These are phyloP conservation scores for Drosophila watanabei DNA, from an alignment of 1,140 invertebrate species.

Conservation along the genomic window DNA sequence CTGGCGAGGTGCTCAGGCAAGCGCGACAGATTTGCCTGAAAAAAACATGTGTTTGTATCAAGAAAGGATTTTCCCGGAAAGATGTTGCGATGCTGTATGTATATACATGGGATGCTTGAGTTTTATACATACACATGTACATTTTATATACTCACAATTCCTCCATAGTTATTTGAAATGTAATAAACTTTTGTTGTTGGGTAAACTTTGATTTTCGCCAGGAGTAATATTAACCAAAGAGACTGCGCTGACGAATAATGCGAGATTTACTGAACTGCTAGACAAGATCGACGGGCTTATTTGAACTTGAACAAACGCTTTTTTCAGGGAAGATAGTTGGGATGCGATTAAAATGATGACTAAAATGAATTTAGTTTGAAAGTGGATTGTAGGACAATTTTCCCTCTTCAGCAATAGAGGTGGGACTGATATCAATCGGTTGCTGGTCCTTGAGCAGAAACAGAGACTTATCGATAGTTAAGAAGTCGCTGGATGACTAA, in stretches of 20 bases:
- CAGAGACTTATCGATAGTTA: not conserved
- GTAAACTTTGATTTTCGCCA: not conserved
- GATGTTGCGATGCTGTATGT: not conserved
- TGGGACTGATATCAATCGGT: not conserved
- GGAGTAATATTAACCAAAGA: not conserved
- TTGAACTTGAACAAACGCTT: too few species aligned
- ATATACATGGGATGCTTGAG: not conserved
- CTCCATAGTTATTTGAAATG: not conserved
- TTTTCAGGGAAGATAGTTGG: too few species aligned
- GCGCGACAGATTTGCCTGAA: not conserved
- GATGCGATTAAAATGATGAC: too few species aligned
- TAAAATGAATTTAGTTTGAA: not conserved
- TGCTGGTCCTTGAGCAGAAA: not conserved
- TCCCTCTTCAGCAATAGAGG: not conserved
- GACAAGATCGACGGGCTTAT: too few species aligned
- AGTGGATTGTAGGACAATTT: not conserved
- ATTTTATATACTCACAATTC: not conserved
- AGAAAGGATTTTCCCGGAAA: not conserved
- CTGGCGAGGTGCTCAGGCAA: not conserved
- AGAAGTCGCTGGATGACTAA: too few species aligned
- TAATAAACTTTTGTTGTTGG: not conserved
- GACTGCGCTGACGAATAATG: too few species aligned
- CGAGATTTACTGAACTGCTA: too few species aligned
- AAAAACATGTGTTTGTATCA: not conserved
- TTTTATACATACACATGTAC: not conserved